Evolutionary conservation across 1,140 invertebrate species (phyloP).

Genomic region (Metaphire vulgaris): DNA sequence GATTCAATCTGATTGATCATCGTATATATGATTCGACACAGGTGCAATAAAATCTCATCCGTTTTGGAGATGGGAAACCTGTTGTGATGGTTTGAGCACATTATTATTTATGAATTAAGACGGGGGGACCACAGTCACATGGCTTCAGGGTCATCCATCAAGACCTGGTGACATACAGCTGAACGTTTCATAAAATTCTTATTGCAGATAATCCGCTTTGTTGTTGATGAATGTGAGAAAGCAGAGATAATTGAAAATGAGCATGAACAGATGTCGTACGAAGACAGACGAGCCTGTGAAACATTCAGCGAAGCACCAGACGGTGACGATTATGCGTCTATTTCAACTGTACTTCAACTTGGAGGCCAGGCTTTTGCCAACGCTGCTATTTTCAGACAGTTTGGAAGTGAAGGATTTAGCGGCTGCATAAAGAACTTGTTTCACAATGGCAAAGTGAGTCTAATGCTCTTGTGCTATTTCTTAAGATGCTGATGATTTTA

Average conservation of each 20-base stretch:
- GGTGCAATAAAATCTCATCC: too few relatives aligned
- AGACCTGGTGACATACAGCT: too few relatives aligned
- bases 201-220: conserved; percentile 58
- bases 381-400: conserved; percentile 58
- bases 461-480: too few relatives aligned
- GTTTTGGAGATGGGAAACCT: too few relatives aligned
- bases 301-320: conserved; percentile 78
- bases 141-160: too few relatives aligned
- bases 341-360: conserved; percentile 86
- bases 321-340: conserved; percentile 92
- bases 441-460: conserved; percentile 76
- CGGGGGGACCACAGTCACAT: too few relatives aligned
- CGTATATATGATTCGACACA: too few relatives aligned
- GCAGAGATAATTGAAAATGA: conserved; percentile 67
- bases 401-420: conserved; percentile 68
- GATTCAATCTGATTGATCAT: too few relatives aligned
- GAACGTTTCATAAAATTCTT: too few relatives aligned
- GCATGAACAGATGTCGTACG: conserved; percentile 51
- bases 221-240: conserved; percentile 78
- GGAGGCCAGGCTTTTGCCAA: conserved; percentile 65
- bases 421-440: conserved; percentile 91
- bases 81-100: too few relatives aligned
- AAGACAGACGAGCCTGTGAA: conserved; percentile 82
- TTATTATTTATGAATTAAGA: too few relatives aligned
- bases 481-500: too few relatives aligned